phyloP scores from a whole-genome alignment of 2,888 invertebrate genomes.

The Andricus quercusramuli region DNA sequence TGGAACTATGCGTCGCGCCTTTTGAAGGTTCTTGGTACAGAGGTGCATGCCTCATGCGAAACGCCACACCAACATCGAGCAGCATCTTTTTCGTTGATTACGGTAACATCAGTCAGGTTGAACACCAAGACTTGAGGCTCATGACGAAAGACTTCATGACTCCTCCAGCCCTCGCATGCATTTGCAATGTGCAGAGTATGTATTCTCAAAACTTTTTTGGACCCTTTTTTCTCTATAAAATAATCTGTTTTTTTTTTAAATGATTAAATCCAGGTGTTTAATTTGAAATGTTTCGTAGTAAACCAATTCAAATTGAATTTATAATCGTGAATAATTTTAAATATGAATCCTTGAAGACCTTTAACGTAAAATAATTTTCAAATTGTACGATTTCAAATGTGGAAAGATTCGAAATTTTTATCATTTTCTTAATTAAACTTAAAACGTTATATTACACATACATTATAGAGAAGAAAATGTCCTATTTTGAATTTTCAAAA shows the following conservation, averaged over 20 bases:
- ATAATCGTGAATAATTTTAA: too few relatives aligned
- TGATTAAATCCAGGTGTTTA: too few relatives aligned
- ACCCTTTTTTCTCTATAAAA: neutral
- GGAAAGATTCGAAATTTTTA: too few relatives aligned
- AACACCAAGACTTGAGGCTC: slow-evolving; percentile 67
- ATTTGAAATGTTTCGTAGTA: too few relatives aligned
- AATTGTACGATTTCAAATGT: too few relatives aligned
- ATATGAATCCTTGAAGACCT: too few relatives aligned
- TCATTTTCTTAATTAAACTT: too few relatives aligned
- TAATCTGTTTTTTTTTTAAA: neutral
- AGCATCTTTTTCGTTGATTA: slow-evolving; percentile 71
- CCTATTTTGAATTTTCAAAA: too few relatives aligned
- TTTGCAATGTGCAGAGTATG: slow-evolving; percentile 67
- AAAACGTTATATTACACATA: too few relatives aligned
- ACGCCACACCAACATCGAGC: slow-evolving; percentile 51
- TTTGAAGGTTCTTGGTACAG: slow-evolving; percentile 70
- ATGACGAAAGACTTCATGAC: slow-evolving; percentile 72
- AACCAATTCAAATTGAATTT: too few relatives aligned
- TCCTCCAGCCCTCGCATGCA: slow-evolving; percentile 58
- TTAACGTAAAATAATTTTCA: too few relatives aligned
- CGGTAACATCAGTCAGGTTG: slow-evolving; percentile 68
- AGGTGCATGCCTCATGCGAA: slow-evolving; percentile 64
- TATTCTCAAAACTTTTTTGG: neutral
- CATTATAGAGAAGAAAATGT: too few relatives aligned
- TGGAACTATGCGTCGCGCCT: slow-evolving; percentile 73